phyloP scores from a whole-genome alignment of 2,888 invertebrate genomes.

The Dexiosoma caninum region DNA sequence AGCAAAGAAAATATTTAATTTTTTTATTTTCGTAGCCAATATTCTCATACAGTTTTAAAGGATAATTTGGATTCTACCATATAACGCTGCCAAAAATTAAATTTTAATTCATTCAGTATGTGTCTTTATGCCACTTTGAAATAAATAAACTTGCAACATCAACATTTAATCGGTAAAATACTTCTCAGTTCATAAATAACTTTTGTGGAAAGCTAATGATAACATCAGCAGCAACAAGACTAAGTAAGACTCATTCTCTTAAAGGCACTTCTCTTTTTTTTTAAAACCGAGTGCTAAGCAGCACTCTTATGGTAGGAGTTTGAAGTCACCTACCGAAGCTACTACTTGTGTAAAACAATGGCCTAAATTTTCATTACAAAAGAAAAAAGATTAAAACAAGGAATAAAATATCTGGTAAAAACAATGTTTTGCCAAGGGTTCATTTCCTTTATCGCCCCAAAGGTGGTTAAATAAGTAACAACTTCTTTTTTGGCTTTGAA shows the following conservation, averaged over 20 bases:
- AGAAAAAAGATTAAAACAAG: background rate
- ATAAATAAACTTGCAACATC: conserved; percentile 50
- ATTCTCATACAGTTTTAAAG: too few relatives aligned
- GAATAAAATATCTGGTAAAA: background rate
- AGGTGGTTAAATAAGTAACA: conserved; percentile 62
- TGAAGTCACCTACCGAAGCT: conserved; percentile 53
- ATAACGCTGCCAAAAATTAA: too few relatives aligned
- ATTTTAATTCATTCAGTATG: background rate
- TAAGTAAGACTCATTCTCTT: background rate
- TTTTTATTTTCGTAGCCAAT: too few relatives aligned
- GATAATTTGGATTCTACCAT: too few relatives aligned
- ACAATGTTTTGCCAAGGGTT: conserved; percentile 1
- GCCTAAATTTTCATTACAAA: conserved; percentile 8
- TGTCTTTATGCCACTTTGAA: background rate
- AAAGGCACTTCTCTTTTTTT: background rate
- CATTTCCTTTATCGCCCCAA: conserved; percentile 47
- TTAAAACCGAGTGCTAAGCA: background rate
- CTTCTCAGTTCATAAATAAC: conserved; percentile 73
- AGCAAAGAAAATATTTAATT: too few relatives aligned
- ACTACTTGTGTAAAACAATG: conserved; percentile 54
- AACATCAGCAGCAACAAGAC: conserved; percentile 15
- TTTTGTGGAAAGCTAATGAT: conserved; percentile 39
- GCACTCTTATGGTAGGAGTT: conserved; percentile 45
- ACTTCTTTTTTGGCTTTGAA: conserved; percentile 55
- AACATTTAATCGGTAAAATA: conserved; percentile 67